Conservation (phyloP, 1,140 invertebrate genomes). For the Trissolcus basalis region DNA sequence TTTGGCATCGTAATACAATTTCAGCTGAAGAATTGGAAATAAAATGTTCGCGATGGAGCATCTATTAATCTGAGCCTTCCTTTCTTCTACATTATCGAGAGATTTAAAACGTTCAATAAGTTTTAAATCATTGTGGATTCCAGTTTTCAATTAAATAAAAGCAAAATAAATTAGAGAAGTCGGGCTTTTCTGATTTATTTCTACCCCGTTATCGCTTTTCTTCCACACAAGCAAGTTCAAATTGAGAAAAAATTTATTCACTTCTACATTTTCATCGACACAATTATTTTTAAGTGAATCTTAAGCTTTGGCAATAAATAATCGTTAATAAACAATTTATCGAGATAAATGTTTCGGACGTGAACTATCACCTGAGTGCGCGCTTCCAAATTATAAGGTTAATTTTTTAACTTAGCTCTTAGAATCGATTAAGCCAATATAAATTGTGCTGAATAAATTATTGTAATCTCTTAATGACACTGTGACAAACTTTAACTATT, state of each 20-base stretch:
- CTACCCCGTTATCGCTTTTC: conserved; percentile 10
- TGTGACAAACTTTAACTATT: conserved; percentile 58
- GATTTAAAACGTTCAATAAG: background rate
- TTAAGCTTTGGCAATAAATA: no score
- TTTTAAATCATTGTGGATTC: conserved; percentile 20
- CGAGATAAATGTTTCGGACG: no score
- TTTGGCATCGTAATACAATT: no score
- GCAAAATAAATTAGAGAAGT: no score
- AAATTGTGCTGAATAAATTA: conserved; percentile 45
- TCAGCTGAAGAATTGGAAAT: no score
- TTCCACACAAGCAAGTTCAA: background rate
- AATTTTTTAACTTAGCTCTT: background rate
- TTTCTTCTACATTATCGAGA: conserved; percentile 10
- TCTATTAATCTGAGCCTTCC: conserved; percentile 18
- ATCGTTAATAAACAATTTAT: no score
- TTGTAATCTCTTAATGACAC: conserved; percentile 45
- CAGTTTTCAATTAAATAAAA: conserved; percentile 12
- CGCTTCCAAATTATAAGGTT: background rate
- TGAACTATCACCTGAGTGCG: no score
- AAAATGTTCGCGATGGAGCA: background rate
- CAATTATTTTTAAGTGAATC: no score
- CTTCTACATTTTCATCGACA: no score
- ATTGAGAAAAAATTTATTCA: no score
- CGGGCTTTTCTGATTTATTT: background rate
- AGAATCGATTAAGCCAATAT: conserved; percentile 30